Conservation (phyloP, 2,888 invertebrate genomes). For the Pecten maximus region DNA sequence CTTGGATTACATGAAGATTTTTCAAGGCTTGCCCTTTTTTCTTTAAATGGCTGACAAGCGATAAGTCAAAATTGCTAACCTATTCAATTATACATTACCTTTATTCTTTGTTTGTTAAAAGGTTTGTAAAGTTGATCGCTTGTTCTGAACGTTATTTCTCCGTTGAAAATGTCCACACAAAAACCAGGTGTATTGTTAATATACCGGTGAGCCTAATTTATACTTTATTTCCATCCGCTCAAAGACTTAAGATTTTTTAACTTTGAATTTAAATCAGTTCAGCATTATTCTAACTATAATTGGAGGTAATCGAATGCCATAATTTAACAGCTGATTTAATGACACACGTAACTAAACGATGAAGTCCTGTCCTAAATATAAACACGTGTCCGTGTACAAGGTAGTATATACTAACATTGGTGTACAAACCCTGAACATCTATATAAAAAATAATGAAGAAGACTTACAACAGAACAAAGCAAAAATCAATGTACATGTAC, state of each 20-base stretch:
- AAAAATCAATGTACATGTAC: no score
- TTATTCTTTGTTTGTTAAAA: not conserved
- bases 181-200: not conserved
- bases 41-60: conserved; percentile 20
- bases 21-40: not conserved
- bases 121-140: not conserved
- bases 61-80: conserved; percentile 22
- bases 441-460: no score
- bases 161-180: not conserved
- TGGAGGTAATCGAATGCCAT: not conserved
- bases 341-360: not conserved
- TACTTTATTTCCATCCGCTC: not conserved
- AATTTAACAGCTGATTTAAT: not conserved
- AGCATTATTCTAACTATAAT: not conserved
- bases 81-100: not conserved
- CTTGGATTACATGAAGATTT: not conserved
- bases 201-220: not conserved
- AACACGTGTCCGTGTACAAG: not conserved
- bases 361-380: not conserved
- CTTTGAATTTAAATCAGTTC: conserved; percentile 8
- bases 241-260: not conserved
- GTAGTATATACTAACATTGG: no score
- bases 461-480: no score
- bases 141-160: not conserved
- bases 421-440: no score